Evolutionary conservation across 1,140 invertebrate genomes (phyloP), one percentile per base, ranked within the genome.

Genomic region (Scaptomyza hsui): DNA sequence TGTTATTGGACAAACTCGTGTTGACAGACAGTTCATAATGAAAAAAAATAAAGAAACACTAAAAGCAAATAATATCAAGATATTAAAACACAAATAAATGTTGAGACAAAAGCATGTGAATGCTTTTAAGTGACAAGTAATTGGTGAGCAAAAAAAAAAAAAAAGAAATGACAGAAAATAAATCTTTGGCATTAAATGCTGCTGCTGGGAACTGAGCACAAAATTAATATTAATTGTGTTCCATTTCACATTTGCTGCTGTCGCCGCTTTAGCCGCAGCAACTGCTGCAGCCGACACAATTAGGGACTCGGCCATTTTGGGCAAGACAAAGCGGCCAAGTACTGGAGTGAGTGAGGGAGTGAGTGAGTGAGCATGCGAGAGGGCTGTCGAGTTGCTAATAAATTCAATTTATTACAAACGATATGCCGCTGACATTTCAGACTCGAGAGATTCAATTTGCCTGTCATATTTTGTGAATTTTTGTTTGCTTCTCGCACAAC

Each of bases 51-150:
- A 37, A 4, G 10, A 37, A 37, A 35, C 32, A n/a, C 32, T 2
- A 12, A 35, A 35, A 35, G 1, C 32, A 24, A 41, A 48, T 35
- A 26, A 16, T 26, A 55, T 24, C 12, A 42, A 55, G 24, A 26
- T 26, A 55, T 37, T 16, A 41, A 37, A 52, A 45, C 26, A 52
- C n/a, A 60, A 53, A 18, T 29, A 18, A 18, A 7, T 2, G 39
- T 12, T n/a, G 12, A 55, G 44, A 64, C 44, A 56, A 63, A 45
- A 86, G 82, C 81, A 86, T 75, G 82, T 71, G 78, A 86, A 88
- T 75, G 81, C 82, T 86, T 86, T 86, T 81, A 88, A 86, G 82
- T 86, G 81, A 86, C 82, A 86, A 86, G 72, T 85, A 79, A 78
- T 73, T 85, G 65, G 75, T 18, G 56, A 64, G 55, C 68, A 49